These are phyloP conservation scores for Andrena minutula DNA, from an alignment of 2,888 invertebrate genomes.

Conservation along the genomic window DNA sequence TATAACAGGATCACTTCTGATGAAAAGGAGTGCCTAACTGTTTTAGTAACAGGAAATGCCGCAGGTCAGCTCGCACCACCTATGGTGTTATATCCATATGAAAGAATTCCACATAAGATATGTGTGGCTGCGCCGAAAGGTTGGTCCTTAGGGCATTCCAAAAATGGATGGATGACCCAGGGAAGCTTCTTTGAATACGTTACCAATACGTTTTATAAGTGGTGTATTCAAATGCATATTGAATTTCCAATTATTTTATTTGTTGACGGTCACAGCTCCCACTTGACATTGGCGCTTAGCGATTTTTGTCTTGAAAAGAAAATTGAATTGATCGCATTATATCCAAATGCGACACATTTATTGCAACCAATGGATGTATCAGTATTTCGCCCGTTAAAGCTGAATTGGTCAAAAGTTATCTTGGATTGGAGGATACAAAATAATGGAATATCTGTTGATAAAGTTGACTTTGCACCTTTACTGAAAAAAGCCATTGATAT, in stretches of 20 bases:
- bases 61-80: neutral
- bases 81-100: neutral
- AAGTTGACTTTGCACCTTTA: neutral
- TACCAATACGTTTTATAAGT: neutral
- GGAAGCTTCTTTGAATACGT: neutral
- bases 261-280: neutral
- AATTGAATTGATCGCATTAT: neutral
- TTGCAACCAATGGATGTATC: neutral
- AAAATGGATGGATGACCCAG: neutral
- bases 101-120: neutral
- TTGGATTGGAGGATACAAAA: neutral
- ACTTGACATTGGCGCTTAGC: neutral
- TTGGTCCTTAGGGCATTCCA: neutral
- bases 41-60: neutral
- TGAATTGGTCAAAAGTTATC: neutral
- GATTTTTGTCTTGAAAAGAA: neutral
- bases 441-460: neutral
- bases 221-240: neutral
- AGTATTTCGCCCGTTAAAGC: neutral
- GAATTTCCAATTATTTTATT: slow-evolving; percentile 3
- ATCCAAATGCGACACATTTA: neutral
- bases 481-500: neutral
- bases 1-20: neutral
- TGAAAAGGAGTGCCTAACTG: neutral
- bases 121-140: neutral